These are phyloP conservation scores for Ptychoptera contaminata DNA, from an alignment of 2,888 invertebrate species.

Conservation along the genomic window DNA sequence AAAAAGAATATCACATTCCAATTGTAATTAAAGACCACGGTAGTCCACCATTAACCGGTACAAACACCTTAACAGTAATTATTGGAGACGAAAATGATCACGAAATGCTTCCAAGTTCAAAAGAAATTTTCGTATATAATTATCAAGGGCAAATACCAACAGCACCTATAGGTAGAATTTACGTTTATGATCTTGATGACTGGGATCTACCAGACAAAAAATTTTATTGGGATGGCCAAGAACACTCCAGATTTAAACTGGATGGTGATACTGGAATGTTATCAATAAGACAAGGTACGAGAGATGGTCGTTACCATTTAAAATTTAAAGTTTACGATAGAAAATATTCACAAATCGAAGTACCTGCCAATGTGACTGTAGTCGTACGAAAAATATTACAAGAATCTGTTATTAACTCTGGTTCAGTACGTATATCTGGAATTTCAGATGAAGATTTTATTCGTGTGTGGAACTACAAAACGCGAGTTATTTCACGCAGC, in stretches of 20 bases:
- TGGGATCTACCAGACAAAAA: slow-evolving; percentile 98
- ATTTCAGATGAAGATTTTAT: slow-evolving; percentile 95
- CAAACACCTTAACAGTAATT: slow-evolving; percentile 87
- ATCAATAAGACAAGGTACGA: slow-evolving; percentile 84
- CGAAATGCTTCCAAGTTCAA: slow-evolving; percentile 94
- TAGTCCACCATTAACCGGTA: slow-evolving; percentile 91
- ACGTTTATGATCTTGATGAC: slow-evolving; percentile 94
- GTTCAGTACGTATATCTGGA: slow-evolving; percentile 82
- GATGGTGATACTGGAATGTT: slow-evolving; percentile 91
- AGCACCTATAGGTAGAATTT: slow-evolving; percentile 86
- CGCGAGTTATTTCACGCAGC: slow-evolving; percentile 68
- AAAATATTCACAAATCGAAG: slow-evolving; percentile 87
- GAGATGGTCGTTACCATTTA: slow-evolving; percentile 70
- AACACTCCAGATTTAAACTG: slow-evolving; percentile 74
- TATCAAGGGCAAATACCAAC: slow-evolving; percentile 84
- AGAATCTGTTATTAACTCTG: slow-evolving; percentile 89
- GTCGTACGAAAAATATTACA: slow-evolving; percentile 88
- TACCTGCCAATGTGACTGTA: slow-evolving; percentile 89
- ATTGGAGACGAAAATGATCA: slow-evolving; percentile 98
- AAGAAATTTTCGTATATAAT: slow-evolving; percentile 94
- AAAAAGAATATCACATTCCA: slow-evolving; percentile 91
- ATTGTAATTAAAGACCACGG: slow-evolving; percentile 96
- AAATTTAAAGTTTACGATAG: slow-evolving; percentile 82
- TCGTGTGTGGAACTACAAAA: slow-evolving; percentile 83
- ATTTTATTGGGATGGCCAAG: slow-evolving; percentile 82